Base-by-base conservation (phyloP, 2,113 vertebrate species). In the Leucosticte australis region DNA sequence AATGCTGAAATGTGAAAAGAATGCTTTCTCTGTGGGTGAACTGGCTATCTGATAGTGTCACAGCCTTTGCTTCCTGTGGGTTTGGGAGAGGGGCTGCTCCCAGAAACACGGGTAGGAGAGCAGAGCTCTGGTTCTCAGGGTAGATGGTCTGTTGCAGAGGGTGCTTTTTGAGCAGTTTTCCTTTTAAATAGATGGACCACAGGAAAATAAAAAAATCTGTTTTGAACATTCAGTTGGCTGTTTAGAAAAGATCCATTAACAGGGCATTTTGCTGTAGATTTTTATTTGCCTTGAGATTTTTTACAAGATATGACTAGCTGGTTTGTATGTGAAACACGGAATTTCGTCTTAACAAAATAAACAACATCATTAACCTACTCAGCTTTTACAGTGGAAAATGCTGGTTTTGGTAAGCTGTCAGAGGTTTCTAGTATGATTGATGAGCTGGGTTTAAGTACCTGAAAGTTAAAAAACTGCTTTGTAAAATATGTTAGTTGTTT, bases 381-480 rank as follows among this genome's bases (percentile, higher is more conserved):
- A 57, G 88, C 27, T 83, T 96, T 94, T 96, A 87, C 77, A 50
- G 50, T 83, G 93, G 91, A 94, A 90, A 96, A 92, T 59, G 33
- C 83, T 96, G 68, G 14, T 94, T 62, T 94, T 96, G 96, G 63
- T 92, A 49, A 96, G 55, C 70, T 97, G 89, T 94, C 94, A 96
- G 57, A 46, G n/a, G 19, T 94, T 96, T 96, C 35, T 59, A 76
- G 67, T 83, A 59, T 93, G 96, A 97, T 96, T 95, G 96, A 97
- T 97, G 92, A 94, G 62, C 83, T 83, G 76, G 41, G 55, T 95
- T 97, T 87, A 92, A 83, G 78, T 93, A 95, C 83, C 52, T 95
- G 94, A 83, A 96, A 96, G 89, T 85, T 83, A 76, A 88, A 95
- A 89, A 41, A 70, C 82, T 90, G 41, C 89, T 96, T 96, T 90